Base-by-base conservation (phyloP, 2,888 invertebrate genomes). In the Pseudococcus longispinus region DNA sequence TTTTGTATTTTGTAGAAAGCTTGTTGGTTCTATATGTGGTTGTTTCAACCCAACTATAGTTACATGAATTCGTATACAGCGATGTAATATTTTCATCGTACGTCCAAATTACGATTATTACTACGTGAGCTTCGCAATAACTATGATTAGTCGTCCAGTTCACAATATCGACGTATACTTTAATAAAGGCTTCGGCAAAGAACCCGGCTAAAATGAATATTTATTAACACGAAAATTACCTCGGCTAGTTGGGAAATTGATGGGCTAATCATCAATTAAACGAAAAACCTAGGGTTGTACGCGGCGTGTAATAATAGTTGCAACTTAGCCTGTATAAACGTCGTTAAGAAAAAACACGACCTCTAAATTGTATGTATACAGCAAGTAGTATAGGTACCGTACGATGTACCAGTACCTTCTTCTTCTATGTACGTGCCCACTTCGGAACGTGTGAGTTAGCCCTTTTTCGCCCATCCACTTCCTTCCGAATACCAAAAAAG, bases 221-320 rank as follows among this genome's bases (percentile, higher is more conserved):
- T 80, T 80, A 80, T 42, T 37, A 80, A 42, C 77, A 80, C 42
- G 77, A 80, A 80, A 80, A 80, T 80, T 80, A 80, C 77, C 13
- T 42, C 77, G 13, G 23, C 20, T n/a, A 80, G 29, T 80, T 70
- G 15, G n/a, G 18, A 37, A 80, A 80, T 42, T 80, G 77, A 80
- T 80, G 77, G 77, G 77, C 20, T 80, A 80, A 80, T 80, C 77
- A 80, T 80, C 77, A 80, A 80, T 80, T 80, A 80, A 80, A 80
- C 13, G 77, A 70, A 70, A 29, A 80, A 80, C 18, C 37, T 80
- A 80, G 77, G 77, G 42, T 80, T 42, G 77, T 80, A 23, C 23
- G 60, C 20, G 6, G 60, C 23, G 23, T 80, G 37, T 77, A 80
- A 80, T 80, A 80, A 80, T 15, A 80, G 77, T 80, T 18, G 18